These are phyloP conservation scores for Tympanuchus pallidicinctus DNA, from an alignment of 2,113 vertebrate genomes.

Conservation along the genomic window DNA sequence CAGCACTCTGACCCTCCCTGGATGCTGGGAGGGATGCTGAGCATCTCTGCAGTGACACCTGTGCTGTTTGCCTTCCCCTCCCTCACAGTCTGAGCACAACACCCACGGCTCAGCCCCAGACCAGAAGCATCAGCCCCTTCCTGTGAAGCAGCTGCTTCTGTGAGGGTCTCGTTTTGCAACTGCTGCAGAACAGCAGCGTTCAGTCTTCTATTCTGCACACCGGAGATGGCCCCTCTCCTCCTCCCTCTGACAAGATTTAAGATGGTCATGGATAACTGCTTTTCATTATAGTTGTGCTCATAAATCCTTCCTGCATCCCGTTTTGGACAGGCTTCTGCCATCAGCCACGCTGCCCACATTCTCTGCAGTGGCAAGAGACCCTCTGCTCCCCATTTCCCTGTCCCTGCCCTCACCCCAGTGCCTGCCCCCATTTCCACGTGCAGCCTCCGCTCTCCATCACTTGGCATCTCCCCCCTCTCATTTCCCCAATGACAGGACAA, in stretches of 20 bases:
- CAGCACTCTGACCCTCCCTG: accelerated
- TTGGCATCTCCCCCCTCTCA: background rate
- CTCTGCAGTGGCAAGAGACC: accelerated
- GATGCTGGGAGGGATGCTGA: background rate
- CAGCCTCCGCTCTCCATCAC: background rate
- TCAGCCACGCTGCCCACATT: background rate
- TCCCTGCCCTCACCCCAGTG: background rate
- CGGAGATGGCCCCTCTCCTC: background rate
- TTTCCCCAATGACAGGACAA: background rate
- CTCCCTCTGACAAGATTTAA: constrained; percentile 22
- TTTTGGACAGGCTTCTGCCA: accelerated
- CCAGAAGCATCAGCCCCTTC: background rate
- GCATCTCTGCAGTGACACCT: background rate
- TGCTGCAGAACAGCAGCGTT: accelerated
- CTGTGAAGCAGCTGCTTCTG: accelerated
- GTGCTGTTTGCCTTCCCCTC: background rate
- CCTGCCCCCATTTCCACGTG: background rate
- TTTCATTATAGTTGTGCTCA: constrained; percentile 3
- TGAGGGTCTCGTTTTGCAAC: background rate
- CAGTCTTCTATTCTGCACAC: background rate
- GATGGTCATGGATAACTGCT: constrained; percentile 28
- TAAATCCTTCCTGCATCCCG: background rate
- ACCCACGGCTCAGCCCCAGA: accelerated
- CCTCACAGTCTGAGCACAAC: accelerated
- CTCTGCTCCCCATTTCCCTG: background rate